Evolutionary conservation across 2,113 vertebrate species (phyloP), one percentile per base, ranked within the genome.

Genomic region (Danionella cerebrum): DNA sequence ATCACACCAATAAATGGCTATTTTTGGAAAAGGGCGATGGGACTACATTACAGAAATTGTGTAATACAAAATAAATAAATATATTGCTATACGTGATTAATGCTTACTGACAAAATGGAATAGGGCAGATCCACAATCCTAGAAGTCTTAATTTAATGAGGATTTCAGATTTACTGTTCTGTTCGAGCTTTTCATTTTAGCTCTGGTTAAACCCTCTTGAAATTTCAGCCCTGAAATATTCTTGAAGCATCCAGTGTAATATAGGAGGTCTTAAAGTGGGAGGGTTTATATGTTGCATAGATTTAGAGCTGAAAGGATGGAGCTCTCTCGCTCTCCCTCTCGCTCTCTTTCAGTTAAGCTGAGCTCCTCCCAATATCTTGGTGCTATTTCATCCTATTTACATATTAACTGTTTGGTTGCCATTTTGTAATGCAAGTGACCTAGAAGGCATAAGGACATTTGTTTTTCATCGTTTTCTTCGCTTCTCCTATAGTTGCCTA

Each of bases 331-430:
- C 29, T 33, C 13, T 55, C 11, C 14, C 75, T 60, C 73, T 68
- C 72, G 79, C 70, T 76, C 73, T 72, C 75, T 36, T 42, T 68
- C 38, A 44, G 19, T 1, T 1, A 73, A 78, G 62, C 62, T 59
- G 78, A 83, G 77, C 82, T 80, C 74, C 85, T 80, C 82, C 84
- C 76, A 60, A 67, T 77, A 48, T 55, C 31, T 78, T 57, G 76
- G 80, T 69, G 71, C 75, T 72, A 68, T 50, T 47, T 44, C 66
- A 48, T 57, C 66, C 69, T 54, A 76, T 90, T 90, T 89, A 82
- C 87, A 89, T 89, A 78, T 89, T 89, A 90, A 90, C 88, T 53
- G 82, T 86, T 87, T 74, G 54, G 79, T 84, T 80, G 80, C 87
- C 80, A 75, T 75, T 70, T 79, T 74, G 71, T 75, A 72, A 33